Percentiles rank a stretch among this genome's conserved stretches.
These are phyloP conservation scores for Ammodytes marinus DNA, from an alignment of 2,113 vertebrate species.

Conservation along the genomic window DNA sequence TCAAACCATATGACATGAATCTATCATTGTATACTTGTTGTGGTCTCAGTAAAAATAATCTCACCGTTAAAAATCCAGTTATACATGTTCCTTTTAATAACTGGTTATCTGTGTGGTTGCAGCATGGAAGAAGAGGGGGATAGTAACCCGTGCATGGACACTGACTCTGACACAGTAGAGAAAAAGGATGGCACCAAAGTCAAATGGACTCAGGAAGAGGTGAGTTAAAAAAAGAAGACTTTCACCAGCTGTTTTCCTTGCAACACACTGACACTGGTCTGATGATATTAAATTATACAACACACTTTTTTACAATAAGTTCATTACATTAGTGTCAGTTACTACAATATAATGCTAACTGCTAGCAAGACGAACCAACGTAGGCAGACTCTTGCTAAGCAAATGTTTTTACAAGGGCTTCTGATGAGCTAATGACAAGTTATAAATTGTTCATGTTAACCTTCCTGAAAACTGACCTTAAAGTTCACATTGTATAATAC, in stretches of 20 bases:
- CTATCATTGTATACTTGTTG: neutral
- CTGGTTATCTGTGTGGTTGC: slow-evolving; percentile 25
- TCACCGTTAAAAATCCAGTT: neutral
- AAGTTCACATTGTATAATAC: neutral
- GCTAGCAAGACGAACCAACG: neutral
- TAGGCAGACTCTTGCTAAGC: neutral
- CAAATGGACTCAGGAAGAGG: slow-evolving; percentile 92
- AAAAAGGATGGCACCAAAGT: slow-evolving; percentile 83
- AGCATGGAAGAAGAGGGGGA: slow-evolving; percentile 84
- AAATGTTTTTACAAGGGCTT: neutral
- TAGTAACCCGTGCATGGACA: slow-evolving; percentile 82
- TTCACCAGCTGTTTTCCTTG: neutral
- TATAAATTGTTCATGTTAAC: neutral
- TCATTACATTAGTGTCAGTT: neutral
- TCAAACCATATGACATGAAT: neutral
- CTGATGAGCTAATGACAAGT: neutral
- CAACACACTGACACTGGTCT: neutral
- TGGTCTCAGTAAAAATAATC: neutral
- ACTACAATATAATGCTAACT: neutral
- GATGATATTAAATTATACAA: neutral
- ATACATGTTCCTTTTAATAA: neutral
- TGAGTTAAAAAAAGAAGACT: slow-evolving; percentile 64
- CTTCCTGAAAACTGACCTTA: neutral
- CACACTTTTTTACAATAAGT: neutral
- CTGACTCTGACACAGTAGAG: slow-evolving; percentile 84